Base-by-base conservation (phyloP, 2,888 invertebrate species). In the Drosophila peninsularis region DNA sequence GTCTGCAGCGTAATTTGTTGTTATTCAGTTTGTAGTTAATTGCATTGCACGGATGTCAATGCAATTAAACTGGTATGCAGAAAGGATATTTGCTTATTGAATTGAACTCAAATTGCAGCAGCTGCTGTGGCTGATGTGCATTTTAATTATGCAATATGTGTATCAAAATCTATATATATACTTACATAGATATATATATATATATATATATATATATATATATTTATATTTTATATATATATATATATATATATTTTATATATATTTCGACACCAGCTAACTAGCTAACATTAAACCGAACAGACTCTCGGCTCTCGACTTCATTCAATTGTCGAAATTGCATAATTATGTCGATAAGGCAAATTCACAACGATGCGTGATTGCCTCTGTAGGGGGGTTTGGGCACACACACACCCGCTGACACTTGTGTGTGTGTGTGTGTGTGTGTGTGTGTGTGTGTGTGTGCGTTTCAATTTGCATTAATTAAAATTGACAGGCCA, bases 331-430 rank as follows among this genome's bases (percentile, higher is more conserved):
- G 71, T 70, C 58, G 41, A 64, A 69, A 75, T 82, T 85, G 77
- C 69, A 77, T 88, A 82, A 83, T 88, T 88, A 83, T 82, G 75
- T 68, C 77, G 86, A 85, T 88, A 79, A 71, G 61, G 71, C 80
- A 79, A 76, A 78, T 84, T 79, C 63, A 55, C 68, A 62, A 60
- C 62, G 69, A 57, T 69, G 69, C 61, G 47, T 54, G 44, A 44
- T 34, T 34, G 41, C 13, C 49, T 21, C n/a, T 52, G 9, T 17
- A 42, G 32, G 39, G 53, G 39, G 14, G 53, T 61, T 36, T 57
- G 37, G 30, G 10, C 54, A 36, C 27, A 13, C 9, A 32, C 49
- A 32, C 32, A 27, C 19, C 5, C 24, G 24, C 24, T 24, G 24
- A 24, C 24, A 24, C 24, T 5, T 24, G 24, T 5, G 5, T 24